These are phyloP conservation scores for Lynx canadensis DNA, from an alignment of 2,113 vertebrate genomes.

Conservation along the genomic window DNA sequence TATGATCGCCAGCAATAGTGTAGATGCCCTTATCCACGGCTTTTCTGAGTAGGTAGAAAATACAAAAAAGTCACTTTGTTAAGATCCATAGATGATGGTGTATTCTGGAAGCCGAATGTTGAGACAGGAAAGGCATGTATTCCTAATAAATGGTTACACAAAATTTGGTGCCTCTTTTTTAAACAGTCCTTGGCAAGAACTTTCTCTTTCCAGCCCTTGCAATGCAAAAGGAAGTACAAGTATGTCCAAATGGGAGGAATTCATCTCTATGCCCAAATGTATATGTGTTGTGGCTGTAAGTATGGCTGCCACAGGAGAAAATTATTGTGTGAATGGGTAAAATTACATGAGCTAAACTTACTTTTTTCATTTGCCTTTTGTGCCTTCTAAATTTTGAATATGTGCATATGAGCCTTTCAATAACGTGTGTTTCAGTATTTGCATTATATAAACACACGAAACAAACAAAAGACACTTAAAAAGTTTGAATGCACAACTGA, in stretches of 20 bases:
- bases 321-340: background rate
- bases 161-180: background rate
- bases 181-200: background rate
- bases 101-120: background rate
- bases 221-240: background rate
- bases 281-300: background rate
- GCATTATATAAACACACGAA: background rate
- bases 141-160: background rate
- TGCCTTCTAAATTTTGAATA: background rate
- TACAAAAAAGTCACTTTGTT: background rate
- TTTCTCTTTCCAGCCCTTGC: background rate
- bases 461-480: background rate
- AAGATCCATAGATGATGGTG: background rate
- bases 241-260: background rate
- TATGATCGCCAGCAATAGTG: accelerated
- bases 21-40: background rate
- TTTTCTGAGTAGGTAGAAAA: background rate
- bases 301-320: background rate
- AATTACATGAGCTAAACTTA: background rate
- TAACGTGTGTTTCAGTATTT: background rate
- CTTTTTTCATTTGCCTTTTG: background rate
- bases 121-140: background rate
- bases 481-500: background rate
- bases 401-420: background rate
- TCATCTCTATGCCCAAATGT: background rate